Base-by-base conservation (phyloP, 2,888 invertebrate genomes). In the Druceiella hillmani region DNA sequence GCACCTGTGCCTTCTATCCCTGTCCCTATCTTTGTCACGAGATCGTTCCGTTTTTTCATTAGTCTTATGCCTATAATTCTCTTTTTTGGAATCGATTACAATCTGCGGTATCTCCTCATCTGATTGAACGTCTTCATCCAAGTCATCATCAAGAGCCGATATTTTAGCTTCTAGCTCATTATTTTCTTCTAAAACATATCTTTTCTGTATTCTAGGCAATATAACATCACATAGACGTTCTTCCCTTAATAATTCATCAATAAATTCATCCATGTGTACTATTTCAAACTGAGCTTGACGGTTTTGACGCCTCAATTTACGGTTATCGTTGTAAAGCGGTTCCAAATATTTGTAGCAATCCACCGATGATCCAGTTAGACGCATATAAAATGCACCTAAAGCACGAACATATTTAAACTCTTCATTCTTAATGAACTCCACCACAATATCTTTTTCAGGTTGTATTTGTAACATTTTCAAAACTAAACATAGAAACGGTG, bases 401-500 rank as follows among this genome's bases (percentile, higher is more conserved):
- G 94, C 98, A 46, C 99, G 79, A 0, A 98, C 94, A 60, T 99
- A 99, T 70, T 99, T 99, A 58, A 95, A 99, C 58, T 99, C 97
- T 60, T 98, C 97, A 57, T 99, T 98, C 59, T 94, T 92, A 42
- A 99, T 98, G 58, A 99, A 99, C 59, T 99, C 99, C 1, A 99
- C 91, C 3, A 99, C 88, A 52, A 99, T 99, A 55, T 99, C 99
- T 61, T 99, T 99, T 60, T 99, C 98, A 9, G 99, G 99, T 64
- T 99, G 99, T 55, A 99, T 98, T 74, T 99, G 99, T 14, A 98
- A 73, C 94, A 98, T 95, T 76, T 98, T 98, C 10, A 97, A 67
- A 12, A 90, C 84, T 36, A 98, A 75, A 64, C 97, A 98, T 9
- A 98, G 69, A 61, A 98, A 98, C 22, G 97, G 97, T 5, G 95